Percentiles rank a stretch among this genome's conserved stretches.
phyloP scores from a whole-genome alignment of 2,888 invertebrate genomes.

The Hybos culiciformis region DNA sequence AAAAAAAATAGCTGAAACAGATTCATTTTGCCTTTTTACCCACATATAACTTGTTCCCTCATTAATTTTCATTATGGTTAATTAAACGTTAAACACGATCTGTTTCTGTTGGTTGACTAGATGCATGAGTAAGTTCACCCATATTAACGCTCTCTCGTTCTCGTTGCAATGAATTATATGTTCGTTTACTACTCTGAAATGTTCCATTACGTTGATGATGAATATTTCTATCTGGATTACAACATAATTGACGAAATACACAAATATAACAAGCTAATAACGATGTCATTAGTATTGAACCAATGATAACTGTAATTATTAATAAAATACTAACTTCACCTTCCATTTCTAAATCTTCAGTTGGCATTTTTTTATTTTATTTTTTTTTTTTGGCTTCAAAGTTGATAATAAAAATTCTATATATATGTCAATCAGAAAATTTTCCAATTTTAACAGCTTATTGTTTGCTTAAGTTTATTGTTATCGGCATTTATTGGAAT shows the following conservation, averaged over 20 bases:
- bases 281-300: slow-evolving; percentile 45
- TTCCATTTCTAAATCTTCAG: too few species aligned
- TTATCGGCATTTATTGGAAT: too few species aligned
- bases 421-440: too few species aligned
- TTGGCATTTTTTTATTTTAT: too few species aligned
- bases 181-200: slow-evolving; percentile 11
- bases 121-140: slow-evolving; percentile 46
- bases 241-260: slow-evolving; percentile 49
- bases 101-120: slow-evolving; percentile 46
- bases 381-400: too few species aligned
- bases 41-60: not conserved
- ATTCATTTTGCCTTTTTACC: not conserved
- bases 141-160: slow-evolving; percentile 46
- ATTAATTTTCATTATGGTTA: not conserved
- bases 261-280: slow-evolving; percentile 53
- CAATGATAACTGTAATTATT: slow-evolving; percentile 45
- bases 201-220: slow-evolving; percentile 15
- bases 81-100: slow-evolving; percentile 38
- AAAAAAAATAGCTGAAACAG: too few species aligned
- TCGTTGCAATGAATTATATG: slow-evolving; percentile 19
- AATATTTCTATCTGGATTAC: slow-evolving; percentile 37
- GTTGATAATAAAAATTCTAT: too few species aligned
- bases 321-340: slow-evolving; percentile 45
- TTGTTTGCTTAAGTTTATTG: too few species aligned
- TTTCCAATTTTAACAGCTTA: too few species aligned